A percentile compares a stretch with the other conserved stretches of the same genome.
These are phyloP conservation scores for Diarsia dahlii DNA, from an alignment of 2,888 invertebrate genomes.

Conservation along the genomic window DNA sequence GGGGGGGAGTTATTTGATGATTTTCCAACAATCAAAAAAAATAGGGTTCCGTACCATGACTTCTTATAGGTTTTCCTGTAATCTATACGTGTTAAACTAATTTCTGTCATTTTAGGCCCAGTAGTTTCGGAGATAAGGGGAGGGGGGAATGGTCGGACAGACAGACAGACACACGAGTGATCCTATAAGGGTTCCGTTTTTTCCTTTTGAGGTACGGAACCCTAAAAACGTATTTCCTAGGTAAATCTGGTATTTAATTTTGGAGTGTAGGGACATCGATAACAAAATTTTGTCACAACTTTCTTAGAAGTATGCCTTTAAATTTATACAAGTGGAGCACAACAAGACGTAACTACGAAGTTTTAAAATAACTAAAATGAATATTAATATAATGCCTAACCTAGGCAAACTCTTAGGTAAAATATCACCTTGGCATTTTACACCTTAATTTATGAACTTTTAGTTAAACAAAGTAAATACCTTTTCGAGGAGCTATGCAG, in stretches of 20 bases:
- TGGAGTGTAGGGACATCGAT: not conserved
- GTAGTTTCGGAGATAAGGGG: too few relatives aligned
- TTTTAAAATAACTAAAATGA: conserved; percentile 14
- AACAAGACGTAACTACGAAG: not conserved
- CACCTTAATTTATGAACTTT: conserved; percentile 9
- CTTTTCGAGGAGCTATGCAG: not conserved
- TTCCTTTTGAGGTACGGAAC: too few relatives aligned
- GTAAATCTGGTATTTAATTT: conserved; percentile 5
- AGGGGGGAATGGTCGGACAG: too few relatives aligned
- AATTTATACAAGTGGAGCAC: not conserved
- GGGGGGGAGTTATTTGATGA: too few relatives aligned
- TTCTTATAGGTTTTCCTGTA: too few relatives aligned
- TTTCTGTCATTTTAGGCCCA: too few relatives aligned
- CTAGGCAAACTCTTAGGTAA: not conserved
- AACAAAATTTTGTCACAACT: not conserved
- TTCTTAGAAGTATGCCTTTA: not conserved
- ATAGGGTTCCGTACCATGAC: too few relatives aligned
- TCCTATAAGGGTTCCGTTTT: too few relatives aligned
- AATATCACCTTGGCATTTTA: conserved; percentile 18
- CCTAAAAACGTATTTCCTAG: not conserved
- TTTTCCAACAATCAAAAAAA: too few relatives aligned
- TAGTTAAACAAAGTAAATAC: conserved; percentile 7
- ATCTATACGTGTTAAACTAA: too few relatives aligned
- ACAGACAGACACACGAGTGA: too few relatives aligned
- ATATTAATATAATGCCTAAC: conserved; percentile 21